phyloP scores from a whole-genome alignment of 1,140 invertebrate genomes.

The Aricia agestis region DNA sequence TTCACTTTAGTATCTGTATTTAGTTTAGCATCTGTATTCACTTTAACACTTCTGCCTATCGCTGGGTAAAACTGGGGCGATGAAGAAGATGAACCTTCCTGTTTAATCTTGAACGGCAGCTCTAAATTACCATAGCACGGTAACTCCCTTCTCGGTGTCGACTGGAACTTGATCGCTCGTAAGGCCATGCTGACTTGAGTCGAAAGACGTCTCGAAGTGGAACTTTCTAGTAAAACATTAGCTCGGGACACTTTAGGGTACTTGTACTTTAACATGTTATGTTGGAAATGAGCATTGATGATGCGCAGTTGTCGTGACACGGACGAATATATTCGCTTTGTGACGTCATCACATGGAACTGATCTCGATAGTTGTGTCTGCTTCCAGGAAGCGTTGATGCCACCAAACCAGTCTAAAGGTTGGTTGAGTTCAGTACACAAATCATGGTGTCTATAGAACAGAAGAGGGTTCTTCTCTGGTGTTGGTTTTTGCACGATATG shows the following conservation, averaged over 20 bases:
- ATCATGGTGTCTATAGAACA: constrained; percentile 37
- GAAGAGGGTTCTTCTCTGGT: constrained; percentile 43
- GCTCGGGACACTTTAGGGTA: constrained; percentile 67
- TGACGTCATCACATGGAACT: constrained; percentile 52
- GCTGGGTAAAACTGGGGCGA: constrained; percentile 46
- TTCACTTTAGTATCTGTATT: constrained; percentile 40
- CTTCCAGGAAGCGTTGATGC: constrained; percentile 53
- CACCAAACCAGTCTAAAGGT: constrained; percentile 47
- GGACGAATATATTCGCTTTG: constrained; percentile 61
- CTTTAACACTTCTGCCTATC: constrained; percentile 46
- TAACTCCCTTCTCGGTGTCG: constrained; percentile 58
- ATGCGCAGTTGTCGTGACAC: constrained; percentile 64
- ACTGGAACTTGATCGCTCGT: constrained; percentile 64
- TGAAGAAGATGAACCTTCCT: constrained; percentile 38
- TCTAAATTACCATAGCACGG: constrained; percentile 73
- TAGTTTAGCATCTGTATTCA: constrained; percentile 40
- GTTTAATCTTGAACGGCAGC: constrained; percentile 65
- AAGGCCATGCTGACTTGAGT: constrained; percentile 53
- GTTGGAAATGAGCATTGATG: constrained; percentile 66
- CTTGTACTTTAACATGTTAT: constrained; percentile 62
- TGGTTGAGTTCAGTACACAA: constrained; percentile 33
- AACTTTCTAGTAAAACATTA: constrained; percentile 60
- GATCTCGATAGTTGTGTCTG: constrained; percentile 50
- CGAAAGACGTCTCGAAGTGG: constrained; percentile 42
- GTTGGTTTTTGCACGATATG: constrained; percentile 45